A percentile compares a stretch with the other conserved stretches of the same genome.
Evolutionary conservation across 2,113 vertebrate species (phyloP).

Genomic region (Chaetodon trifascialis): DNA sequence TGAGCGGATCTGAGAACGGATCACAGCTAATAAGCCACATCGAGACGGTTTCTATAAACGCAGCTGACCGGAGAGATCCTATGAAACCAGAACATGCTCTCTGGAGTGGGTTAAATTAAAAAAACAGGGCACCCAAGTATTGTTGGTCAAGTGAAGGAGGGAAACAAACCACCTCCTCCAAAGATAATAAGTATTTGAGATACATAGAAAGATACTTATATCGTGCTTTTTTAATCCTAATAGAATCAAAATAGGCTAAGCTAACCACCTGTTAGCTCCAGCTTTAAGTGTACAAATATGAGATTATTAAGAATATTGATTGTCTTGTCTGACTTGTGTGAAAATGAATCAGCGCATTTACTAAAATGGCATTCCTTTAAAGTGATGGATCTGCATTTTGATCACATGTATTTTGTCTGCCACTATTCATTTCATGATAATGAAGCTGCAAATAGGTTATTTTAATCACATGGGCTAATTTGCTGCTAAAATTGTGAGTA

Average conservation of each 20-base stretch:
- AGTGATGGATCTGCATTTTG: not conserved
- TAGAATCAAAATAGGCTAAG: not conserved
- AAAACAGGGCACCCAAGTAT: conserved; percentile 20
- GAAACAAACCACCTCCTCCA: conserved; percentile 7
- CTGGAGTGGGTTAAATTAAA: conserved; percentile 21
- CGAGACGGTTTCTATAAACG: conserved; percentile 15
- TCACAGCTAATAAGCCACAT: conserved; percentile 45
- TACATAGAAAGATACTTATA: not conserved
- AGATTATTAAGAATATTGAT: too few relatives aligned
- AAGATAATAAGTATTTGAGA: conserved; percentile 24
- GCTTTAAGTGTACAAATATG: too few relatives aligned
- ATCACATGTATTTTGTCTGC: too few relatives aligned
- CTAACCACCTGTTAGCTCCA: too few relatives aligned
- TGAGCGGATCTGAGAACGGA: not conserved
- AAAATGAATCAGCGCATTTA: not conserved
- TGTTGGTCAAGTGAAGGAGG: conserved; percentile 34
- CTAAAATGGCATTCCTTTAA: not conserved
- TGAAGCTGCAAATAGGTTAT: not conserved
- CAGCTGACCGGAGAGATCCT: conserved; percentile 1
- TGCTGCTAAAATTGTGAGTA: not conserved
- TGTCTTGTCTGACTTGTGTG: too few relatives aligned
- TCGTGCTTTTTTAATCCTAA: too few relatives aligned
- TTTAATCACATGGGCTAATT: too few relatives aligned
- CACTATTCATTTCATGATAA: not conserved
- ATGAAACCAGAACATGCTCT: conserved; percentile 26